Evolutionary conservation across 1,140 invertebrate genomes (phyloP), one percentile per base, ranked within the genome.

Genomic region (Tigriopus japonicus): DNA sequence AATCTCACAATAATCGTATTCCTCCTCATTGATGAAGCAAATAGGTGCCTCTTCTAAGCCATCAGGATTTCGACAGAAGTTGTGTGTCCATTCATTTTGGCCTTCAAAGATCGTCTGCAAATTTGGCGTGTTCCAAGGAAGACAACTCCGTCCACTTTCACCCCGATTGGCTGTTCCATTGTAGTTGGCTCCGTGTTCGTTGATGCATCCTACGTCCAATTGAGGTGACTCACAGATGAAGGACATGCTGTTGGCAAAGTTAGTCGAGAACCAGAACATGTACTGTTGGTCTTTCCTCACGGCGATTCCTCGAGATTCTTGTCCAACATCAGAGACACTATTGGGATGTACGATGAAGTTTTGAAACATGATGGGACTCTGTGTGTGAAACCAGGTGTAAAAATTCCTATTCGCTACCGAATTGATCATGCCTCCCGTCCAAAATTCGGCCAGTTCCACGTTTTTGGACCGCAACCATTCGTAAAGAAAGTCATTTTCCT

Each of bases 41-140:
- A 40, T 41, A 6, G 55, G 55, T 17, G 24, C 12, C 17, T 58
- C 55, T 9, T 58, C 55, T 10, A 28, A 9, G 6, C 55, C 55
- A 41, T 41, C 55, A 2, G 28, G 17, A 40, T 58, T 58, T 23
- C 55, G 13, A n/a, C 55, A 58, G 21, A 28, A 58, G 21, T 58
- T 58, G 28, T 58, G 55, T 9, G 35, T 23, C 55, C 55, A 58
- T 13, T 17, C n/a, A 6, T 58, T 24, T 58, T 58, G 55, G 1
- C 41, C 55, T n/a, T 28, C 15, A n/a, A 58, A 58, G 28, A 58
- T 41, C 6, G 17, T 40, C 13, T 17, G 24, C 13, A 58, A 23
- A 41, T 41, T 41, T 58, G 55, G 55, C 13, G 28, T 40, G 40
- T 58, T 58, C 55, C 55, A 58, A 14, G 41, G 41, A 41, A 58